phyloP scores from a whole-genome alignment of 1,140 invertebrate genomes.

The Hyles vespertilio region DNA sequence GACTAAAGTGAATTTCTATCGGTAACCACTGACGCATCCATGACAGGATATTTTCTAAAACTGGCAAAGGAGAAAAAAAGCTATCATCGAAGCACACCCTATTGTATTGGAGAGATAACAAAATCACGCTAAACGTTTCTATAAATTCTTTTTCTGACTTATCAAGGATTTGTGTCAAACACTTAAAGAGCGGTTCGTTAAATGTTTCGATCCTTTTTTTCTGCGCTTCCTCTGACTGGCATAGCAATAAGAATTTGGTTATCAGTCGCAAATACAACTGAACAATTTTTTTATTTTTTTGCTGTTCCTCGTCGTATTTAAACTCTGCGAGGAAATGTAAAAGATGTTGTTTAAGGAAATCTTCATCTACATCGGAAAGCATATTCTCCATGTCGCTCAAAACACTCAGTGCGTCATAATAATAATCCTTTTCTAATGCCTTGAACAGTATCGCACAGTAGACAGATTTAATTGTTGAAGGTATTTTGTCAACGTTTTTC shows the following conservation, averaged over 20 bases:
- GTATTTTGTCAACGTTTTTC: conserved; percentile 14
- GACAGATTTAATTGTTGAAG: conserved; percentile 30
- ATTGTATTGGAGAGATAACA: conserved; percentile 31
- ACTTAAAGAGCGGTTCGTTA: conserved; percentile 30
- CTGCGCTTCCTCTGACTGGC: conserved; percentile 15
- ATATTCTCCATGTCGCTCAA: conserved; percentile 26
- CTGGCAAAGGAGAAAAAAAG: conserved; percentile 28
- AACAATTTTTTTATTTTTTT: conserved; percentile 11
- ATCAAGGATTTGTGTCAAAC: background rate
- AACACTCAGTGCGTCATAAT: conserved; percentile 16
- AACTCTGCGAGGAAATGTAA: conserved; percentile 11
- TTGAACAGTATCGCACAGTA: conserved; percentile 34
- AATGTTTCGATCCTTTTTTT: conserved; percentile 26
- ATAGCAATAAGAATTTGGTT: too few species aligned
- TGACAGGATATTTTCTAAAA: conserved; percentile 33
- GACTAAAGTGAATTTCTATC: conserved; percentile 31
- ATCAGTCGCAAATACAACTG: too few species aligned
- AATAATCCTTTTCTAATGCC: conserved; percentile 18
- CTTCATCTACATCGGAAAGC: conserved; percentile 25
- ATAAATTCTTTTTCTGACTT: conserved; percentile 1
- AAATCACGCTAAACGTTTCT: background rate
- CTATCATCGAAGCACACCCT: conserved; percentile 34
- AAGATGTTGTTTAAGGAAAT: conserved; percentile 20
- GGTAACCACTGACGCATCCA: conserved; percentile 32
- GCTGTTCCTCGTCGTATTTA: background rate